These are phyloP conservation scores for Gavialis gangeticus DNA, from an alignment of 2,113 vertebrate genomes.

Conservation along the genomic window DNA sequence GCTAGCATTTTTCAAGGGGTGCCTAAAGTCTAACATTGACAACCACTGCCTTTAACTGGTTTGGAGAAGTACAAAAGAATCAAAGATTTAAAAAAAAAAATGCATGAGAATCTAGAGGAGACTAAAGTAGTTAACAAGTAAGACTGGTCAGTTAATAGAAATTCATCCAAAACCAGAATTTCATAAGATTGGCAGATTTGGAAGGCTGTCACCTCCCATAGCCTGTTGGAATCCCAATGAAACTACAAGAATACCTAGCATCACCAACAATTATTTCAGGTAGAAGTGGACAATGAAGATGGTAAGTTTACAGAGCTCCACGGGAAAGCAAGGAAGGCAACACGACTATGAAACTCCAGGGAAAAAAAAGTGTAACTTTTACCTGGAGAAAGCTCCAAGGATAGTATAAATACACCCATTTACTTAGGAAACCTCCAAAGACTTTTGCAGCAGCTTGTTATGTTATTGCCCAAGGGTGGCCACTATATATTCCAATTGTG, in stretches of 20 bases:
- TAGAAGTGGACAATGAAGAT: no score
- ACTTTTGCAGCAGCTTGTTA: not conserved
- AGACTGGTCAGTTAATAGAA: not conserved
- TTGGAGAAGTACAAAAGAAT: not conserved
- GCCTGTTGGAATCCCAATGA: no score
- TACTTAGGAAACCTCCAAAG: not conserved
- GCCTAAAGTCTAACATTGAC: not conserved
- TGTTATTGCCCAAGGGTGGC: not conserved
- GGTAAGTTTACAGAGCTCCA: no score
- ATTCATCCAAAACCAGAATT: not conserved
- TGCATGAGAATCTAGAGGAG: not conserved
- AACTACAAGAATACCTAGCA: not conserved
- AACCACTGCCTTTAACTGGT: no score
- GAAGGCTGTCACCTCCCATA: no score
- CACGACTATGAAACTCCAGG: no score
- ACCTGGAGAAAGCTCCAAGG: not conserved
- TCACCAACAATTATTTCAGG: no score
- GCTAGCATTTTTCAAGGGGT: not conserved
- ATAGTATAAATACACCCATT: not conserved
- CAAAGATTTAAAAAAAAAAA: not conserved
- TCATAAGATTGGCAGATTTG: not conserved
- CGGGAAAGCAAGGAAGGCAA: no score
- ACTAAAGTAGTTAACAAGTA: not conserved
- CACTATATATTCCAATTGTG: no score
- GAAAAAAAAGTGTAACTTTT: not conserved